Evolutionary conservation across 2,888 invertebrate genomes (phyloP), one percentile per base, ranked within the genome.

Genomic region (Resseliella maxima): DNA sequence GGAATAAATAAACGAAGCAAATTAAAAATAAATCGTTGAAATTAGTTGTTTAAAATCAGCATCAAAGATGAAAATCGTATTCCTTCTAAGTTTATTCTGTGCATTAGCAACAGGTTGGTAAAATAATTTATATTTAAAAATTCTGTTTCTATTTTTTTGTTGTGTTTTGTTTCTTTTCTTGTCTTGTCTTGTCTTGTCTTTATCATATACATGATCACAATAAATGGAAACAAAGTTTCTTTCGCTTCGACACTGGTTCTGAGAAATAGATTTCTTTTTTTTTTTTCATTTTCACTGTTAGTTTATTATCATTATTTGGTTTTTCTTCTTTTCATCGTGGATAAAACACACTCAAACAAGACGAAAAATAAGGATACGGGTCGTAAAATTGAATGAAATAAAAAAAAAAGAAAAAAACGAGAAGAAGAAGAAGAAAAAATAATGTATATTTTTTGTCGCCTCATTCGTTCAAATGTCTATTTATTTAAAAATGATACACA

Each of bases 91-190:
- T 88, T 88, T 90, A 87, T 89, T 89, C 81, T 89, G 89, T 88
- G 89, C 89, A 86, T 88, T 90, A 88, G 90, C 89, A 87, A 88
- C 89, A 90, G 90, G 90, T 90, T 89, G 88, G 89, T 89, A 89
- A 59, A 85, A 54, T 85, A n/a, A n/a, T n/a, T n/a, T n/a, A 3
- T 85, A 59, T 45, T 86, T 45, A 18, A 83, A n/a, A 5, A n/a
- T 38, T 3, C 15, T 72, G 35, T n/a, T 83, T 83, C 5, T 83
- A 8, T 83, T n/a, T 18, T 38, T 38, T 83, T 83, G 10, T 81
- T 81, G 35, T 36, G 1, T 35, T 36, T 81, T 5, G 27, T 59
- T 18, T 5, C 24, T 31, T 35, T 31, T 15, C 6, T 50, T 50
- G 21, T 18, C 21, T 50, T n/a, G n/a, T n/a, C n/a, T n/a, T n/a